A percentile compares a stretch with the other conserved stretches of the same genome.
Conservation (phyloP, 2,797 vertebrate species). For the Alcedo quadribrachys region DNA sequence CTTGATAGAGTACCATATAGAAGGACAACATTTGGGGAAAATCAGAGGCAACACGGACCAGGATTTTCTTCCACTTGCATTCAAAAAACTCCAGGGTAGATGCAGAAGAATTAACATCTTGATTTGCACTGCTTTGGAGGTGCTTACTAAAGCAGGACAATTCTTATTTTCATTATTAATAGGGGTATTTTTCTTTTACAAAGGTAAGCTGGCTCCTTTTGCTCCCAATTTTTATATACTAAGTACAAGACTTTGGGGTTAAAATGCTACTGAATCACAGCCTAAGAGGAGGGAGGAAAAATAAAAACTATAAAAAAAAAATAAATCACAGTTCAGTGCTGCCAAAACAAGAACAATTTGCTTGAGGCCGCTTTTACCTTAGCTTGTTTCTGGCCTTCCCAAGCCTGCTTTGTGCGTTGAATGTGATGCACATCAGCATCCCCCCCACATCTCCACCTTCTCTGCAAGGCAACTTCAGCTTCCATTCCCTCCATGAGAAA, state of each 20-base stretch:
- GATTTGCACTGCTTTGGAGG: neutral
- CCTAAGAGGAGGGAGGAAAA: neutral
- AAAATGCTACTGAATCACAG: neutral
- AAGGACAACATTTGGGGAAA: neutral
- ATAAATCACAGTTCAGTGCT: neutral
- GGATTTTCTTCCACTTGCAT: neutral
- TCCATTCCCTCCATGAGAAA: neutral
- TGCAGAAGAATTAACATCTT: neutral
- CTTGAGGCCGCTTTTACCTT: accelerated
- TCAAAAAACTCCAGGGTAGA: neutral
- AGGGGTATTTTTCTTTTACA: neutral
- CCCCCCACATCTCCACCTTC: neutral
- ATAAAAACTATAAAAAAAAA: neutral
- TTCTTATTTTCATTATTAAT: neutral
- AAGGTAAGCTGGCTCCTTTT: neutral
- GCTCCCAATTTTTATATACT: neutral
- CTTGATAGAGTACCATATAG: neutral
- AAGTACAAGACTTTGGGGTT: neutral
- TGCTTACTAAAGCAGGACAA: neutral
- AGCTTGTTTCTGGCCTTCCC: neutral
- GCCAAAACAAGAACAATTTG: neutral
- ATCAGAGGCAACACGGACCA: neutral
- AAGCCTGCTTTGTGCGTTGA: neutral
- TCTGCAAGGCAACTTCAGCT: neutral
- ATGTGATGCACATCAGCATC: neutral